These are phyloP conservation scores for Poecilia wingei DNA, from an alignment of 2,797 vertebrate species.

Conservation along the genomic window DNA sequence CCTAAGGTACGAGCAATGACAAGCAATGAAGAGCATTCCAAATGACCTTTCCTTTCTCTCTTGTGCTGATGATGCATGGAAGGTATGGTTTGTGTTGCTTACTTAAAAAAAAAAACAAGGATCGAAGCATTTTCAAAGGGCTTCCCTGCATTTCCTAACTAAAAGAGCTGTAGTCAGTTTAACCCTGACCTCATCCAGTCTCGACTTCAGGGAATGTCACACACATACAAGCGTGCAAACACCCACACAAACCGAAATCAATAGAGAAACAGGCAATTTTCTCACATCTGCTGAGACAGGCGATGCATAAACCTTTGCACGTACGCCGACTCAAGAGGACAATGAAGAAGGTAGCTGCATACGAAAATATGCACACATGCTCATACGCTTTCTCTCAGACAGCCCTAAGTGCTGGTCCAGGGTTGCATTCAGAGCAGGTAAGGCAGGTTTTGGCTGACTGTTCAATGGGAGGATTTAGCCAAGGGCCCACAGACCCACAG, in stretches of 20 bases:
- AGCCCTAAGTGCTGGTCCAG: constrained; percentile 19
- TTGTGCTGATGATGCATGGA: constrained; percentile 9
- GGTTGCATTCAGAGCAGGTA: constrained; percentile 48
- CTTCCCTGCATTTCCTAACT: constrained; percentile 31
- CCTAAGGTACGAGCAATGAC: constrained; percentile 35
- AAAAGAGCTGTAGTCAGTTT: constrained; percentile 31
- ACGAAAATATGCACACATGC: constrained; percentile 15
- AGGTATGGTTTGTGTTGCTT: neutral
- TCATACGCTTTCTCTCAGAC: constrained; percentile 11
- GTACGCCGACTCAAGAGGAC: constrained; percentile 32
- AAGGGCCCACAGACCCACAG: constrained; percentile 54
- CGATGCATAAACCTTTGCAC: constrained; percentile 39
- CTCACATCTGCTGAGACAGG: constrained; percentile 25
- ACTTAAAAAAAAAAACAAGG: constrained; percentile 12
- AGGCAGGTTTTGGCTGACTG: constrained; percentile 43
- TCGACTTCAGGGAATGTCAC: constrained; percentile 21
- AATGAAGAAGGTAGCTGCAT: constrained; percentile 39
- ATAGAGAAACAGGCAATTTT: constrained; percentile 32
- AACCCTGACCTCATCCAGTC: constrained; percentile 31
- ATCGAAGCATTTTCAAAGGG: constrained; percentile 21
- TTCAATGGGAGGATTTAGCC: constrained; percentile 56
- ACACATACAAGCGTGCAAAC: neutral
- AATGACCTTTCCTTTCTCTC: constrained; percentile 55
- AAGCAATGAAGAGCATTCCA: constrained; percentile 28
- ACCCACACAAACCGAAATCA: constrained; percentile 41